These are phyloP conservation scores for Petrocephalus sullivani DNA, from an alignment of 2,797 vertebrate species.

Conservation along the genomic window DNA sequence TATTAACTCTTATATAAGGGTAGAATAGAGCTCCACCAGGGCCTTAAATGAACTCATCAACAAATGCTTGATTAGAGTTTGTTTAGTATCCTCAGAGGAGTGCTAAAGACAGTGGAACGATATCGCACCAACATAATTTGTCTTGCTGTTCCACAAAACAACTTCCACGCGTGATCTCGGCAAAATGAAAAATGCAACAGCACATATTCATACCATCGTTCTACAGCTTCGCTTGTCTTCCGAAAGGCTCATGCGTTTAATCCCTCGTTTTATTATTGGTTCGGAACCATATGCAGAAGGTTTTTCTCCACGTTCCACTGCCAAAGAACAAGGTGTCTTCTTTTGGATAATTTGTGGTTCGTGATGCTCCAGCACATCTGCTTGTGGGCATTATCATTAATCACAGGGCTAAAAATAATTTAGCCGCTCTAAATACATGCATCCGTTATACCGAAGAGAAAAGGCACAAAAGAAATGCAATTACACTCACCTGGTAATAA, in stretches of 20 bases:
- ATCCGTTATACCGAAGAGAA: conserved; percentile 14
- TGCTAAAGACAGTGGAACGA: background rate
- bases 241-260: background rate
- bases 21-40: background rate
- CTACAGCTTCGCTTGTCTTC: background rate
- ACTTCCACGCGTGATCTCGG: background rate
- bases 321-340: conserved; percentile 10
- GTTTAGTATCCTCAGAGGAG: background rate
- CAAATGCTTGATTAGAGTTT: background rate
- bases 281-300: background rate
- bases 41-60: conserved; percentile 2
- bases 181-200: background rate
- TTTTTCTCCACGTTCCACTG: background rate
- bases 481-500: conserved; percentile 7
- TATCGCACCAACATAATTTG: background rate
- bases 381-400: conserved; percentile 21
- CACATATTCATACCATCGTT: background rate
- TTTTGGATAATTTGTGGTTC: conserved; percentile 8
- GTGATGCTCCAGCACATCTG: conserved; percentile 9
- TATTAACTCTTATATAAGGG: background rate
- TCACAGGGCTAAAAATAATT: conserved; percentile 23
- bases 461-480: conserved; percentile 6
- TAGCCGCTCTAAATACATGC: conserved; percentile 18
- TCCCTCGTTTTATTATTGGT: background rate
- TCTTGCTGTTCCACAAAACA: background rate